These are phyloP conservation scores for Tromatobia lineatoria DNA, from an alignment of 2,888 invertebrate species.

Conservation along the genomic window DNA sequence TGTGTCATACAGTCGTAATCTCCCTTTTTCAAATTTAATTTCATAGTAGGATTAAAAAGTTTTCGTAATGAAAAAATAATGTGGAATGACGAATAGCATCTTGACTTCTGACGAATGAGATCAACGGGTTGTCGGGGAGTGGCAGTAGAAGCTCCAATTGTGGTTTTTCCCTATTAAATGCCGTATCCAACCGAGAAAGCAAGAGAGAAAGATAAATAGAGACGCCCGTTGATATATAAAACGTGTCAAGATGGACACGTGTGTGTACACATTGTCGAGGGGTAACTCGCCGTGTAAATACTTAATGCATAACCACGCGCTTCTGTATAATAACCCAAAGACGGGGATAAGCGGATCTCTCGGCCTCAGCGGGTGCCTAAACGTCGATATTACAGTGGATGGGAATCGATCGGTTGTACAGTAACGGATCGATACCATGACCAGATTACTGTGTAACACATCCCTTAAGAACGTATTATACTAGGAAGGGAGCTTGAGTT, in stretches of 20 bases:
- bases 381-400: constrained; percentile 74
- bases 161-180: constrained; percentile 11
- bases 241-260: constrained; percentile 29
- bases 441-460: constrained; percentile 10
- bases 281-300: constrained; percentile 47
- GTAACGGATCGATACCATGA: constrained; percentile 33
- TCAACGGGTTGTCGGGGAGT: constrained; percentile 8
- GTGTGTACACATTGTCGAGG: constrained; percentile 24
- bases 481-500: not conserved
- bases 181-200: not conserved
- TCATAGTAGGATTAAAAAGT: not conserved
- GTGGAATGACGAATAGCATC: constrained; percentile 1
- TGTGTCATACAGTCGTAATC: not conserved
- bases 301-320: constrained; percentile 65
- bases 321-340: constrained; percentile 43
- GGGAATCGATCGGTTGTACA: constrained; percentile 55
- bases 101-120: constrained; percentile 26
- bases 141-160: not conserved
- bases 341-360: constrained; percentile 58
- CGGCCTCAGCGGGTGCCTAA: constrained; percentile 78
- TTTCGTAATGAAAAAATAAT: not conserved
- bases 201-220: constrained; percentile 1
- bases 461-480: constrained; percentile 19
- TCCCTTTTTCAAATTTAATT: not conserved
- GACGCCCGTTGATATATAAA: constrained; percentile 7